Evolutionary conservation across 2,888 invertebrate genomes (phyloP).

Genomic region (Agriopis leucophaearia): DNA sequence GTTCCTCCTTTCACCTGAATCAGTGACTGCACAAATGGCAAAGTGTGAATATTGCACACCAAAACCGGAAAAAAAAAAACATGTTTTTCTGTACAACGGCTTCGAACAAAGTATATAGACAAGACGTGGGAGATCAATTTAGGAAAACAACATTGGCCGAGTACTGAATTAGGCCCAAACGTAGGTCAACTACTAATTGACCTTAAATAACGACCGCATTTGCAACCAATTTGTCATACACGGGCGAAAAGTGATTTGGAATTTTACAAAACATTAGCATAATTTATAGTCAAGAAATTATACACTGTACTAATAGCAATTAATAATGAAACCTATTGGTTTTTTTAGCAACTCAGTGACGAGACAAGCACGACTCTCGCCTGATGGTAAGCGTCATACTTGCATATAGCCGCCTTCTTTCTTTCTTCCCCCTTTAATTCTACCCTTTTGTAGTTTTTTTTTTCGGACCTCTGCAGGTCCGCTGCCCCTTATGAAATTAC

Average conservation of each 20-base stretch:
- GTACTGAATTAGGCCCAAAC: constrained; percentile 41
- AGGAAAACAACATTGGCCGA: constrained; percentile 40
- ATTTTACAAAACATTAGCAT: constrained; percentile 1
- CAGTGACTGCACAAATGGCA: too few species aligned
- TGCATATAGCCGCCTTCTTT: too few species aligned
- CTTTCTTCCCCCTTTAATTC: too few species aligned
- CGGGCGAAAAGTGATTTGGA: constrained; percentile 12
- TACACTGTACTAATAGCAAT: background rate
- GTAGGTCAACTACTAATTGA: constrained; percentile 48
- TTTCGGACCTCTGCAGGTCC: too few species aligned
- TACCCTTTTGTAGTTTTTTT: too few species aligned
- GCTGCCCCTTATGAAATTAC: too few species aligned
- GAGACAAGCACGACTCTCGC: too few species aligned
- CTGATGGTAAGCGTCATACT: too few species aligned
- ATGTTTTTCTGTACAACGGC: background rate
- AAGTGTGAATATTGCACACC: background rate
- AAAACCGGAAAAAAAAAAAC: background rate
- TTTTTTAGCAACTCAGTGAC: background rate
- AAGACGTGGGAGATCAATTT: constrained; percentile 45
- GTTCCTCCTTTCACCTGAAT: background rate
- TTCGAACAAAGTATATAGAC: constrained; percentile 10
- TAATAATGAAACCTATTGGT: background rate
- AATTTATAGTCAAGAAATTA: background rate
- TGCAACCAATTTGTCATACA: constrained; percentile 33
- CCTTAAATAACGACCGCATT: constrained; percentile 36